Conservation (phyloP, 2,888 invertebrate genomes). For the Agonopterix alstromeriana region DNA sequence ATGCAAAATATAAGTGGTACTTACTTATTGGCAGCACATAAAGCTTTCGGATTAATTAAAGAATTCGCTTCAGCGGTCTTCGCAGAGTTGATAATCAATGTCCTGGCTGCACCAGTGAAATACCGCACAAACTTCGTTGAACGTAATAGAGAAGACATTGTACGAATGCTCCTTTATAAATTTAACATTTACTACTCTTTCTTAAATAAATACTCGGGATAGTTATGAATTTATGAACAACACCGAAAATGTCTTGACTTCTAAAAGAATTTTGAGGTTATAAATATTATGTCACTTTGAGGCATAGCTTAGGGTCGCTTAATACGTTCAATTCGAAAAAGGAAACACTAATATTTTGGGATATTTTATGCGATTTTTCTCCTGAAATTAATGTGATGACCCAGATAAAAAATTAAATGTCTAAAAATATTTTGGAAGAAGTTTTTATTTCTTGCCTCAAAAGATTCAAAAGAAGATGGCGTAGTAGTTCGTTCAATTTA, state of each 20-base stretch:
- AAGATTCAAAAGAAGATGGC: no score
- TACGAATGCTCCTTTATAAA: conserved; percentile 21
- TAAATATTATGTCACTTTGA: conserved; percentile 43
- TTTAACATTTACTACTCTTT: conserved; percentile 16
- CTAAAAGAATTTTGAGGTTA: conserved; percentile 38
- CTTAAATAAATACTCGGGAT: background rate
- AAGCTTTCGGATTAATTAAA: conserved; percentile 52
- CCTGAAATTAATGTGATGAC: no score
- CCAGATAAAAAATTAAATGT: no score
- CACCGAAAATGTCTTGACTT: conserved; percentile 2
- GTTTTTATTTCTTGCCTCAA: no score
- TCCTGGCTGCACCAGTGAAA: conserved; percentile 83
- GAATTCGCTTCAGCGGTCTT: conserved; percentile 80
- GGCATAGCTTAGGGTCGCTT: no score
- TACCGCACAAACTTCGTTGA: conserved; percentile 86
- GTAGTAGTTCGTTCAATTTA: no score
- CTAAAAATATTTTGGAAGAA: no score
- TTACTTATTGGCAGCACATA: conserved; percentile 57
- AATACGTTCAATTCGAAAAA: no score
- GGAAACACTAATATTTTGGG: no score
- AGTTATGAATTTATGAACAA: background rate
- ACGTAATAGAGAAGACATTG: conserved; percentile 81
- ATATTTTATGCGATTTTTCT: no score
- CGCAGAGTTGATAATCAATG: conserved; percentile 80
- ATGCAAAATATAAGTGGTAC: conserved; percentile 15